Conservation (phyloP, 2,888 invertebrate genomes). For the Peribatodes rhomboidaria region DNA sequence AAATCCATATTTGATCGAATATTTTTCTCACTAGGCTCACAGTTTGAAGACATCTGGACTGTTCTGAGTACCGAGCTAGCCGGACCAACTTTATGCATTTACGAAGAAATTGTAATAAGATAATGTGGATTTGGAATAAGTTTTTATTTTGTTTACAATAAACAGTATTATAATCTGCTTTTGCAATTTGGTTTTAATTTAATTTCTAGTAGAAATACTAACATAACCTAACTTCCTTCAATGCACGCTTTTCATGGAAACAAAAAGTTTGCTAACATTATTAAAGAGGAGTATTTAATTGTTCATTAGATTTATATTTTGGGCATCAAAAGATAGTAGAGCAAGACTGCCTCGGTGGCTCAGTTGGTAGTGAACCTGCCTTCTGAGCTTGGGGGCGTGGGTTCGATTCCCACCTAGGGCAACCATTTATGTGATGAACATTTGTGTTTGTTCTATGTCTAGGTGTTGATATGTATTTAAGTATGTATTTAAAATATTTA, state of each 20-base stretch:
- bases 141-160: constrained; percentile 73
- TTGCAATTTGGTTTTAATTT: constrained; percentile 52
- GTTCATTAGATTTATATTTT: no score
- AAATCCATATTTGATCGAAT: constrained; percentile 80
- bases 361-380: no score
- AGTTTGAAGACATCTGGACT: constrained; percentile 75
- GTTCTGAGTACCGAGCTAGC: constrained; percentile 63
- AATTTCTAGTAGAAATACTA: constrained; percentile 7
- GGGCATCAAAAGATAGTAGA: no score
- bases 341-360: no score
- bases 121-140: constrained; percentile 77
- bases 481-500: no score
- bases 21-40: constrained; percentile 83
- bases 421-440: no score
- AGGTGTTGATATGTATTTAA: no score
- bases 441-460: no score
- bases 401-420: no score
- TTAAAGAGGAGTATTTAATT: not conserved
- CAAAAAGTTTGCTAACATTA: not conserved
- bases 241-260: not conserved
- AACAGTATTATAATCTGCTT: constrained; percentile 71
- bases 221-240: not conserved
- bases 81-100: constrained; percentile 73
- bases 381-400: no score
- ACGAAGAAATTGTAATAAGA: constrained; percentile 64